These are phyloP conservation scores for roundworm (Caenorhabditis elegans) DNA, from an alignment of 1,140 invertebrate species.

Conservation along the genomic window DNA sequence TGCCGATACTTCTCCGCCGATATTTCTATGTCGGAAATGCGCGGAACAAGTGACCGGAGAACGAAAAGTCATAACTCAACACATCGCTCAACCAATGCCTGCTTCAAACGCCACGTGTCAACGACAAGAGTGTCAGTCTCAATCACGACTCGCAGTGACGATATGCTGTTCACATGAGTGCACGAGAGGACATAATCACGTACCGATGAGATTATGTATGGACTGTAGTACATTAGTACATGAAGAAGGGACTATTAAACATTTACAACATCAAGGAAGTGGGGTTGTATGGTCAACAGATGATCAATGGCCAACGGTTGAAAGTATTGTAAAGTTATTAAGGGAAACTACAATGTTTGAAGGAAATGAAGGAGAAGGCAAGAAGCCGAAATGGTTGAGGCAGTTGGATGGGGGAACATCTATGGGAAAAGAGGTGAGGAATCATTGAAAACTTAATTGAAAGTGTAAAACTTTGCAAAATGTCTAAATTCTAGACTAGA, in stretches of 20 bases:
- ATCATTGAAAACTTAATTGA: no score
- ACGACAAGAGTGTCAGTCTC: conserved; percentile 75
- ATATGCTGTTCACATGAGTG: conserved; percentile 96
- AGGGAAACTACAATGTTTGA: conserved; percentile 68
- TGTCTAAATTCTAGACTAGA: no score
- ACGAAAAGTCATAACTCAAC: conserved; percentile 23
- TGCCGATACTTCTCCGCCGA: conserved; percentile 82
- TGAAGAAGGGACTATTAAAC: conserved; percentile 33
- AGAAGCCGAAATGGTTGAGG: conserved; percentile 63
- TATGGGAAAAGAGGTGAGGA: conserved; percentile 54
- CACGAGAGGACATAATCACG: conserved; percentile 89
- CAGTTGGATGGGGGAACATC: conserved; percentile 67
- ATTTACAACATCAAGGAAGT: conserved; percentile 54
- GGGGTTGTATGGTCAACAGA: conserved; percentile 54
- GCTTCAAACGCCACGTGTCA: conserved; percentile 69
- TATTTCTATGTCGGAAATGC: conserved; percentile 94
- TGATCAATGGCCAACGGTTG: conserved; percentile 79
- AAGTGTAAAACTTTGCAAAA: no score
- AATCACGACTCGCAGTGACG: conserved; percentile 87
- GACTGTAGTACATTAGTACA: conserved; percentile 59
- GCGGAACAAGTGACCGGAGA: conserved; percentile 79
- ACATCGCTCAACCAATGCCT: conserved; percentile 85
- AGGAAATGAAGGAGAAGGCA: conserved; percentile 65
- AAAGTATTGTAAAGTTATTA: conserved; percentile 85
- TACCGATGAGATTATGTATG: conserved; percentile 87